Evolutionary conservation across 2,113 vertebrate species (phyloP), one percentile per base, ranked within the genome.

Genomic region (Nycticryphes semicollaris): DNA sequence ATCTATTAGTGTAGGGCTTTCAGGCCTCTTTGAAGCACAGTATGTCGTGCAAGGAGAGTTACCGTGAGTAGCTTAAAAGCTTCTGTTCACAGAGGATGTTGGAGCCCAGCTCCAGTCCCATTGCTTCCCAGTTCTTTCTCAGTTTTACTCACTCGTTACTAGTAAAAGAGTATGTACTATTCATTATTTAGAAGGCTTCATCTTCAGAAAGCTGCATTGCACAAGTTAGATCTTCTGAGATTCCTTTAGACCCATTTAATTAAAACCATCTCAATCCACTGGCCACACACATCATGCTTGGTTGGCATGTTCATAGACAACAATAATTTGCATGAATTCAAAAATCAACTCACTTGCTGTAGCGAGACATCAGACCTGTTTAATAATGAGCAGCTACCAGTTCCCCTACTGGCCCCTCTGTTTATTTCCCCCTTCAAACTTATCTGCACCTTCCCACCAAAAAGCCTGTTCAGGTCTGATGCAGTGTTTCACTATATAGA

Each of bases 1-100:
- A 5, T 0, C 84, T 27, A 2, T 15, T 10, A 73, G 43, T 4
- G 0, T 14, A n/a, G 50, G 70, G n/a, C 28, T 54, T 51, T 67
- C 10, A 68, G 47, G 8, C 48, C 60, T 87, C 48, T 66, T 64
- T 67, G 45, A 77, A 76, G 53, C 45, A 84, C 57, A 51, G 53
- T 16, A 7, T n/a, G 30, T 35, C 45, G 33, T 20, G 39, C 18
- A 43, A 66, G 19, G 33, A 45, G 41, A 83, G 35, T 35, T 80
- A 25, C 66, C 30, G 12, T 1, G 1, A 53, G 37, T 27, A 62
- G 19, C 28, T 59, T 23, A 21, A 43, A 82, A 27, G 3, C 15
- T 43, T 74, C 69, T 77, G 17, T 54, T 78, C 50, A 27, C 33
- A 30, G 5, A 19, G 13, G 2, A 2, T 1, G 0, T 16, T 35